Conservation (phyloP, 2,888 invertebrate species). For the Microctonus brassicae region DNA sequence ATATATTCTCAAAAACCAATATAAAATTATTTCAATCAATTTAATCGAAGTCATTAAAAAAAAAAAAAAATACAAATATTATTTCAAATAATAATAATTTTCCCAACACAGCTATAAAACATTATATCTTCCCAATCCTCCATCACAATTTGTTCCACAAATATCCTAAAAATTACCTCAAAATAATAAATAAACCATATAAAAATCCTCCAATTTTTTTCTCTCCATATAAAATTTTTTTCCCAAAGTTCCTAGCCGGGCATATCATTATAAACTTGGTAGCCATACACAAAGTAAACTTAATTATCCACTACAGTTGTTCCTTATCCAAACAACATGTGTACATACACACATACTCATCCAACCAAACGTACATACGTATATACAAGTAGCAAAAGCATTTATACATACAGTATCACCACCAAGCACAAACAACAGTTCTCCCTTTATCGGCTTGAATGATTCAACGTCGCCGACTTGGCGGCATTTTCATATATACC, state of each 20-base stretch:
- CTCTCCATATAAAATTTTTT: not conserved
- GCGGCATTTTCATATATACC: constrained; percentile 33
- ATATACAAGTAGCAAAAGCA: constrained; percentile 3
- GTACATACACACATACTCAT: constrained; percentile 1
- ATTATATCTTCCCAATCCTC: too few relatives aligned
- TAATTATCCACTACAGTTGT: not conserved
- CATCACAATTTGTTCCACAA: too few relatives aligned
- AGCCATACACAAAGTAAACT: not conserved
- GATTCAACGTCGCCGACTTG: constrained; percentile 12
- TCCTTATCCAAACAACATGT: not conserved
- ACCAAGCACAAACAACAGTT: not conserved
- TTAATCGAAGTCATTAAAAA: not conserved
- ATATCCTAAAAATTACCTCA: too few relatives aligned
- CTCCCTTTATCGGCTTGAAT: constrained; percentile 12
- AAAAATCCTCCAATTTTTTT: not conserved
- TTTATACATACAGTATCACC: constrained; percentile 1
- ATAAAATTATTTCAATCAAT: too few relatives aligned
- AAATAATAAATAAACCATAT: too few relatives aligned
- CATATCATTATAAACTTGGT: not conserved
- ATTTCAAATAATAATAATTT: too few relatives aligned
- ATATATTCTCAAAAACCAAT: too few relatives aligned
- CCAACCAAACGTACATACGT: not conserved
- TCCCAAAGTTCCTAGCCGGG: too few relatives aligned
- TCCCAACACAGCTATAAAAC: too few relatives aligned
- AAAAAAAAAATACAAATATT: too few relatives aligned